Conservation (phyloP, 1,140 invertebrate genomes). For the Metaphire vulgaris region DNA sequence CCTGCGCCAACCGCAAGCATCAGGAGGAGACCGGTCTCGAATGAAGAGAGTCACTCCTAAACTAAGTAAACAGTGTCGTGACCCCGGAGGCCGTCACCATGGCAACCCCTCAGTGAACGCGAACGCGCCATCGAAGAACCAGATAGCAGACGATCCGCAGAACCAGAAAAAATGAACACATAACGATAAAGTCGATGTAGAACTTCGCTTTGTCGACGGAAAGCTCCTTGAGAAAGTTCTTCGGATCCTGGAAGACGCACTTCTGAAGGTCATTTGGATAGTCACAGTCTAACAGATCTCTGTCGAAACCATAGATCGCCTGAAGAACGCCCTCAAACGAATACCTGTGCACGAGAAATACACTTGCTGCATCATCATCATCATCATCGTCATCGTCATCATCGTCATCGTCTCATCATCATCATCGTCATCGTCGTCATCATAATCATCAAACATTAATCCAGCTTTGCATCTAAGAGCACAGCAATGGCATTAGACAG, state of each 20-base stretch:
- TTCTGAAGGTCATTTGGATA: slow-evolving; percentile 55
- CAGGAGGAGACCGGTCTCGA: no score
- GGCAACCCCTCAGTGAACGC: slow-evolving; percentile 42
- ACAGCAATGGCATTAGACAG: no score
- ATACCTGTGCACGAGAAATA: slow-evolving; percentile 55
- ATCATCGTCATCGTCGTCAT: no score
- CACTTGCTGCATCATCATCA: no score
- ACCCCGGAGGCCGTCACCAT: no score
- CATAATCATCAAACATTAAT: no score
- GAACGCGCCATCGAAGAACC: slow-evolving; percentile 74
- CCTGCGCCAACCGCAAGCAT: no score
- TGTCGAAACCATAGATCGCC: slow-evolving; percentile 77
- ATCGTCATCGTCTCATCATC: no score
- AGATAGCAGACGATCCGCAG: slow-evolving; percentile 77
- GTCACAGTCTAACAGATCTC: slow-evolving; percentile 52
- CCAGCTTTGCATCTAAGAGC: no score
- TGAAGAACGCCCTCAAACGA: slow-evolving; percentile 83
- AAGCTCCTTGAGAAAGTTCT: slow-evolving; percentile 71
- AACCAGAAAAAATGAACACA: slow-evolving; percentile 71
- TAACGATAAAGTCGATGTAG: slow-evolving; percentile 71
- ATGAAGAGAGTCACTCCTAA: no score
- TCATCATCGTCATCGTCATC: no score
- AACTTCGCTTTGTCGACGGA: slow-evolving; percentile 67
- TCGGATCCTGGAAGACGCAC: slow-evolving; percentile 76
- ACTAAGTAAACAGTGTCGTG: no score